Evolutionary conservation across 2,113 vertebrate species (phyloP).

Genomic region (Trogon surrucura): DNA sequence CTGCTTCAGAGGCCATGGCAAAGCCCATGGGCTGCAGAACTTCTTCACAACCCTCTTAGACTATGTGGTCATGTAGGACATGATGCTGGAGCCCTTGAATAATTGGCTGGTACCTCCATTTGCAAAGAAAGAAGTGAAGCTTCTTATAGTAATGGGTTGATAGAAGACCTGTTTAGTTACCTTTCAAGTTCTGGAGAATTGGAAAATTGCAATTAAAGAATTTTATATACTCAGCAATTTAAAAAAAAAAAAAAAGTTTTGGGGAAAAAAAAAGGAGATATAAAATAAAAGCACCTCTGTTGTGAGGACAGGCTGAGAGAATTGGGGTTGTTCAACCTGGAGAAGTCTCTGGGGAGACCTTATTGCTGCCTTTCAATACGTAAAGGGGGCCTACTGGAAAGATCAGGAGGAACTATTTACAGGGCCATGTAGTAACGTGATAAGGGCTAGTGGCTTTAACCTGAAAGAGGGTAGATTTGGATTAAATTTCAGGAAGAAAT

Average conservation of each 20-base stretch:
- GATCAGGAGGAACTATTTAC: too few species aligned
- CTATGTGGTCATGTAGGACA: background rate
- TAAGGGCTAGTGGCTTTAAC: too few species aligned
- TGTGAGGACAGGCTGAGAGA: too few species aligned
- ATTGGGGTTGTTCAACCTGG: too few species aligned
- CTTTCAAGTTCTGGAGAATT: background rate
- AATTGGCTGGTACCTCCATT: rapidly evolving
- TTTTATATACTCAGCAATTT: background rate
- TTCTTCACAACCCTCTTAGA: background rate
- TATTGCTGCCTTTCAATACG: too few species aligned
- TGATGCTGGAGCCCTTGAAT: background rate
- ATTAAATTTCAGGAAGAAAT: too few species aligned
- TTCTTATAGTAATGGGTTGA: background rate
- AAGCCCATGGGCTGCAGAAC: background rate
- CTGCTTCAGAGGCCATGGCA: background rate
- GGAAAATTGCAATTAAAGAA: background rate
- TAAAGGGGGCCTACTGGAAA: too few species aligned
- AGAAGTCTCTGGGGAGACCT: too few species aligned
- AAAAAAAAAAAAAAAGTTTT: background rate
- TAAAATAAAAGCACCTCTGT: background rate
- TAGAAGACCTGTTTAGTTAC: background rate
- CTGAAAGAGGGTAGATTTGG: too few species aligned
- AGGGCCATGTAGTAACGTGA: too few species aligned
- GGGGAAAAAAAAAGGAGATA: background rate
- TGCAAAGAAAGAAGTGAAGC: background rate